These are phyloP conservation scores for Drosophila mayaguana DNA, from an alignment of 2,888 invertebrate species.

Conservation along the genomic window DNA sequence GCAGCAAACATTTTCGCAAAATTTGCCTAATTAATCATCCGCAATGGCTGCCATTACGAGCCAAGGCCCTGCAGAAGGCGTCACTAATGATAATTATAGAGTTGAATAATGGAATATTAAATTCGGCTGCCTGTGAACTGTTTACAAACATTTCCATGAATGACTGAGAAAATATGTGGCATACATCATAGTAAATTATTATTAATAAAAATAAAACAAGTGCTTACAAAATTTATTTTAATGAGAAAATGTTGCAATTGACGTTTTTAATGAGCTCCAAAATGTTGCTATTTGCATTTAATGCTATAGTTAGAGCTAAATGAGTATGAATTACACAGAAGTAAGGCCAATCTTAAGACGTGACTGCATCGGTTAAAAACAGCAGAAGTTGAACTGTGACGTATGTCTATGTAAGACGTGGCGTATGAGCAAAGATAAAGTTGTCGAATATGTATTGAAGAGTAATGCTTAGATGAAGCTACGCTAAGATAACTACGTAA, in stretches of 20 bases:
- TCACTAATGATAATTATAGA: conserved; percentile 56
- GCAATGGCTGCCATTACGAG: conserved; percentile 50
- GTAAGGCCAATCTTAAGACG: background rate
- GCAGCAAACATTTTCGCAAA: conserved; percentile 54
- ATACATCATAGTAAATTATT: too few relatives aligned
- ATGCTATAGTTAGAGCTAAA: background rate
- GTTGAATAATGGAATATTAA: conserved; percentile 34
- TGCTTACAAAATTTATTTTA: conserved; percentile 8
- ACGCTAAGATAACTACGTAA: too few relatives aligned
- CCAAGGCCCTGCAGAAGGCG: conserved; percentile 56
- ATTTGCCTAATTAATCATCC: conserved; percentile 70
- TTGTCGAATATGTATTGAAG: too few relatives aligned
- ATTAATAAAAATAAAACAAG: background rate
- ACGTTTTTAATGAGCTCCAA: background rate
- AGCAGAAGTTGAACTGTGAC: too few relatives aligned
- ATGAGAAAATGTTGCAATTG: conserved; percentile 23
- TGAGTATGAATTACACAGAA: background rate
- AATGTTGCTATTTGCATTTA: conserved; percentile 12
- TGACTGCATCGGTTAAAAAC: background rate
- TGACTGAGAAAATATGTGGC: conserved; percentile 24
- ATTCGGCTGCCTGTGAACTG: conserved; percentile 8
- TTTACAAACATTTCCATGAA: conserved; percentile 41
- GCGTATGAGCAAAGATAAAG: background rate
- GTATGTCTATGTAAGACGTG: background rate
- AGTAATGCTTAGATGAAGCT: too few relatives aligned